Base-by-base conservation (phyloP, 2,888 invertebrate genomes). In the Lycophotia porphyrea region DNA sequence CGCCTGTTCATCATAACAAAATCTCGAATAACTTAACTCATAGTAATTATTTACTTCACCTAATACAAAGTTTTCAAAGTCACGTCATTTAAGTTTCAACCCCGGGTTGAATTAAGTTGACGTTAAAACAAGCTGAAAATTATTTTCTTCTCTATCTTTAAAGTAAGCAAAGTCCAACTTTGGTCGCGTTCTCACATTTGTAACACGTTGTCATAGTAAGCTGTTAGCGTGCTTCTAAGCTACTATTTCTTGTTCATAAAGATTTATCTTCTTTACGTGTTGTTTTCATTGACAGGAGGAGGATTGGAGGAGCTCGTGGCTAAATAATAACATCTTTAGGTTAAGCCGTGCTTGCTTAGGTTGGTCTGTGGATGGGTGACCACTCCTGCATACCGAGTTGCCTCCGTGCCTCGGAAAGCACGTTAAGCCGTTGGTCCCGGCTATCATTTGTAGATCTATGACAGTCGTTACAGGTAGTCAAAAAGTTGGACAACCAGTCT, bases 121-220 rank as follows among this genome's bases (percentile, higher is more conserved):
- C 72, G 58, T 76, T 65, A 74, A 80, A 76, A 71, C 61, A 47
- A 71, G 65, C 31, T 74, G 15, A 71, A 82, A 82, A 76, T 83
- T 80, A 83, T 80, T 80, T 65, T 71, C 42, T 71, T 52, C 60
- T 55, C 31, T 69, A 69, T 80, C 73, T 74, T 60, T n/a, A 44
- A 80, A 42, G 13, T 39, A 39, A 9, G 76, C n/a, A n/a, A n/a
- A n/a, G n/a, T n/a, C n/a, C n/a, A 39, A 76, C 68, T 71, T 74
- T 47, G 39, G 55, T 74, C 39, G 49, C 52, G 24, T 71, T 42
- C 55, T n/a, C 55, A 60, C 67, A 64, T 82, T 73, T 52, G 58
- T 47, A 5, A 34, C 34, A 0, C 2, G 80, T 83, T 68, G 36
- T 27, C 24, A 31, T 27, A 31, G 68, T 65, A 39, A 47, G 60